These are phyloP conservation scores for Crypturellus tataupa DNA, from an alignment of 2,797 vertebrate species.

Conservation along the genomic window DNA sequence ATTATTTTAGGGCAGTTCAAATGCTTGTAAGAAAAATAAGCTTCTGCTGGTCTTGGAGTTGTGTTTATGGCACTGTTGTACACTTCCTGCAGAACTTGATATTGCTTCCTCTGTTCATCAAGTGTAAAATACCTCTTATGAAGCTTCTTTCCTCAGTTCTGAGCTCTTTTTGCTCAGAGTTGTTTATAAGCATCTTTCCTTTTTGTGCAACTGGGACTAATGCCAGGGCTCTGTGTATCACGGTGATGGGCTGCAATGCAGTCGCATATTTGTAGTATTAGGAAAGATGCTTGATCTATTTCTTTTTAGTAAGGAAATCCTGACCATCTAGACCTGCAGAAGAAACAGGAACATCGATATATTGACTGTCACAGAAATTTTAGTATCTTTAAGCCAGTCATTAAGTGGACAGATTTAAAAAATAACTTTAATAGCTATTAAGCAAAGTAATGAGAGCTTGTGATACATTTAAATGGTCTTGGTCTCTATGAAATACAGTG, in stretches of 20 bases:
- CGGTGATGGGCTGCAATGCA: neutral
- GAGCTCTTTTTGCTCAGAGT: too few species aligned
- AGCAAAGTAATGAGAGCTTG: neutral
- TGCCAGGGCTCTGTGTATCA: neutral
- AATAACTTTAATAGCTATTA: neutral
- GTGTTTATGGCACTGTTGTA: rapidly evolving
- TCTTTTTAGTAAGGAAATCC: neutral
- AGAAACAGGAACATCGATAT: neutral
- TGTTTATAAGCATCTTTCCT: neutral
- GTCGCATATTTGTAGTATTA: neutral
- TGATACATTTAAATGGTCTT: neutral
- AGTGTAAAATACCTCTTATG: neutral
- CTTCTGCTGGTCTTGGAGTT: neutral
- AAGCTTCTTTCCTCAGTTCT: neutral
- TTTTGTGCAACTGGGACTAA: neutral
- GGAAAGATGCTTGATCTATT: neutral
- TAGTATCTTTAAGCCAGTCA: neutral
- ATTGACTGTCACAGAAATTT: neutral
- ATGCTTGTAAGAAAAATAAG: neutral
- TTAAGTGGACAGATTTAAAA: neutral
- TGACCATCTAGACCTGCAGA: neutral
- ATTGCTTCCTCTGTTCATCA: neutral
- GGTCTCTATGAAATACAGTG: neutral
- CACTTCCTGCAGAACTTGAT: neutral
- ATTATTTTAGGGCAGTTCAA: neutral